Percentiles rank a stretch among this genome's conserved stretches.
Conservation (phyloP, 1,140 invertebrate species). For the Theocolax elegans region DNA sequence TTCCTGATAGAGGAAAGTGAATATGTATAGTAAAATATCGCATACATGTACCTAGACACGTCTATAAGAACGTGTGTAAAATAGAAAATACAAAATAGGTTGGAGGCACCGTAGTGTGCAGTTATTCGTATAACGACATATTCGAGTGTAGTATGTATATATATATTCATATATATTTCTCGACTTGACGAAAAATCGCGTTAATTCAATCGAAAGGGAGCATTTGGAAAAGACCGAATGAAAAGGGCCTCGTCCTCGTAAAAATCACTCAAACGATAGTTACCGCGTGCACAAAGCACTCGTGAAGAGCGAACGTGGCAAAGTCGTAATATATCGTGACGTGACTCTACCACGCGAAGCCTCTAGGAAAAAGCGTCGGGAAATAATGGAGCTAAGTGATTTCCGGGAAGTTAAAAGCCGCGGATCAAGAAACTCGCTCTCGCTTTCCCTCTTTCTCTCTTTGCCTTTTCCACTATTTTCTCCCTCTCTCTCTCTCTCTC, state of each 20-base stretch:
- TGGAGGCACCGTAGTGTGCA: no score
- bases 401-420: conserved; percentile 66
- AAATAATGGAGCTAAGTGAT: conserved; percentile 67
- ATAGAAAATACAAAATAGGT: no score
- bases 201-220: conserved; percentile 14
- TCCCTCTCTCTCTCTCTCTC: conserved; percentile 41
- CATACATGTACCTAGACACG: no score
- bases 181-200: no score
- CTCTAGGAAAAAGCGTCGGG: conserved; percentile 46
- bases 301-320: conserved; percentile 8
- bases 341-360: conserved; percentile 38
- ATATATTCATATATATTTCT: no score
- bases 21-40: no score
- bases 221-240: no score
- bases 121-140: no score
- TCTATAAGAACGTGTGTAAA: no score
- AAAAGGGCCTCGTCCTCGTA: not conserved
- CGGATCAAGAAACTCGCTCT: conserved; percentile 57
- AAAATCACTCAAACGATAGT: conserved; percentile 31
- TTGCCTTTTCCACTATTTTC: conserved; percentile 28
- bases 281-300: conserved; percentile 21
- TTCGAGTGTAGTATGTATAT: no score
- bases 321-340: conserved; percentile 46
- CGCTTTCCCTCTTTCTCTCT: conserved; percentile 34
- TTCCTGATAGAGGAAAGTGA: no score